A percentile compares a stretch with the other conserved stretches of the same genome.
These are phyloP conservation scores for Umimayanthus kanabou DNA, from an alignment of 92 coral and sea anemone species.

Conservation along the genomic window DNA sequence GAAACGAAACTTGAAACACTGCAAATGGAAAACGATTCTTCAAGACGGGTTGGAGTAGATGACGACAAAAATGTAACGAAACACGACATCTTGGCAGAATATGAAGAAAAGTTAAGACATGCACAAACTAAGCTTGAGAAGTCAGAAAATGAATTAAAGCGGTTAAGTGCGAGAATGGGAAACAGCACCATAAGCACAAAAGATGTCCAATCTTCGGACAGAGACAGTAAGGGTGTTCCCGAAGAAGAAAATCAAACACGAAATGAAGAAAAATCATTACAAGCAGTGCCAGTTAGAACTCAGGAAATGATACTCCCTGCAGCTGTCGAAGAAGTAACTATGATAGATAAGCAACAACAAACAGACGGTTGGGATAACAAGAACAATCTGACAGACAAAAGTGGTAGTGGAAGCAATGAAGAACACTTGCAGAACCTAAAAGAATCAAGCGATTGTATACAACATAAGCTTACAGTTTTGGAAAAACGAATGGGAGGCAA, in stretches of 20 bases:
- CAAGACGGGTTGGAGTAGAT: neutral
- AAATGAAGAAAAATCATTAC: no score
- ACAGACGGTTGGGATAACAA: neutral
- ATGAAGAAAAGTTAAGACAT: neutral
- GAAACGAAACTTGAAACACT: slow-evolving; percentile 10
- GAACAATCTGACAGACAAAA: slow-evolving; percentile 37
- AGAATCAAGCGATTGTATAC: neutral
- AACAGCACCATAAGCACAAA: neutral
- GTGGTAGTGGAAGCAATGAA: neutral
- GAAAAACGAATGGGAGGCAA: neutral
- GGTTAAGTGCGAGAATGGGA: slow-evolving; percentile 28
- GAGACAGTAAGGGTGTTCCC: no score
- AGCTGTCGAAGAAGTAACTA: no score
- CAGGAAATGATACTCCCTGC: no score
- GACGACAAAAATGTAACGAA: neutral
- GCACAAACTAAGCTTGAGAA: no score
- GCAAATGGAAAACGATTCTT: neutral
- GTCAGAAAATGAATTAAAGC: no score
- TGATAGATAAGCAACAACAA: no score
- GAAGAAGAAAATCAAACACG: no score
- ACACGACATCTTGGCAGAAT: neutral
- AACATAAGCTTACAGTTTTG: neutral
- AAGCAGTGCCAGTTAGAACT: no score
- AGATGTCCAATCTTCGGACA: no score
- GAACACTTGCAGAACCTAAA: neutral